phyloP scores from a whole-genome alignment of 2,888 invertebrate genomes.

The Apeira syringaria region DNA sequence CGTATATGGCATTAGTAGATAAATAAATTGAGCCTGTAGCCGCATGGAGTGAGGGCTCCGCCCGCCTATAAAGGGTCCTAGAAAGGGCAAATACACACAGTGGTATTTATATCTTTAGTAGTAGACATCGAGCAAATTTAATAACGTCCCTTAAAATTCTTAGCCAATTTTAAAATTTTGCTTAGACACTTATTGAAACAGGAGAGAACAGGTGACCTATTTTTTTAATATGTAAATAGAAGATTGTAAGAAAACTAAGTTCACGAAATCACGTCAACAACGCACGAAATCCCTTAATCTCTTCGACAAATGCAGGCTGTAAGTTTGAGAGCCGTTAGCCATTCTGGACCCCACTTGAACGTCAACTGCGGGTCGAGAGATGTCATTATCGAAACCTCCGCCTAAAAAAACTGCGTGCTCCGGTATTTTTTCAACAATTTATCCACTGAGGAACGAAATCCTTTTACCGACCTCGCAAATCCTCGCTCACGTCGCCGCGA shows the following conservation, averaged over 20 bases:
- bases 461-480: constrained; percentile 51
- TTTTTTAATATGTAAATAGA: no score
- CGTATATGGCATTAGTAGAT: no score
- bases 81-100: no score
- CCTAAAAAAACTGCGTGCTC: constrained; percentile 45
- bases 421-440: constrained; percentile 52
- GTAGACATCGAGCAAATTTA: no score
- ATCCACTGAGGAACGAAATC: constrained; percentile 50
- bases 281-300: constrained; percentile 19
- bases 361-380: constrained; percentile 47
- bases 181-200: no score
- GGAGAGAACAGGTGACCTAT: no score
- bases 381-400: constrained; percentile 56
- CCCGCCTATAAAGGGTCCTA: no score
- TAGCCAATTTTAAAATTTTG: no score
- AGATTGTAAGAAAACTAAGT: constrained; percentile 4
- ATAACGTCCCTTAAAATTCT: no score
- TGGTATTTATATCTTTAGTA: no score
- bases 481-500: constrained; percentile 34
- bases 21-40: no score
- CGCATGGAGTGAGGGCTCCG: no score
- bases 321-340: constrained; percentile 31
- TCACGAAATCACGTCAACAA: constrained; percentile 32
- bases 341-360: constrained; percentile 40
- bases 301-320: constrained; percentile 28